phyloP scores from a whole-genome alignment of 2,888 invertebrate species.

The Chymomyza amoena region DNA sequence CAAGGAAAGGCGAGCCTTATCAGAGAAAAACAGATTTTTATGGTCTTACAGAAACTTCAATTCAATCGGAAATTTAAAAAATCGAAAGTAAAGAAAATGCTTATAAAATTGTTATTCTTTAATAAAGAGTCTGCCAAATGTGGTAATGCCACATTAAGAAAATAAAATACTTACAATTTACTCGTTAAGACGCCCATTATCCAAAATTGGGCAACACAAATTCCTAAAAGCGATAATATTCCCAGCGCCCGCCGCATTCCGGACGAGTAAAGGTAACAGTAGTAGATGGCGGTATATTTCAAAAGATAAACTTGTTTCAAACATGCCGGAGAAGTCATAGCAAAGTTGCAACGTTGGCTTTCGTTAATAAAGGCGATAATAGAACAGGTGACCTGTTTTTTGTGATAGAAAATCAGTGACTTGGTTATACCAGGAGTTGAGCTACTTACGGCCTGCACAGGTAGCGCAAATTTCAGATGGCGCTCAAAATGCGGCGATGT shows the following conservation, averaged over 20 bases:
- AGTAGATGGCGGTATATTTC: constrained; percentile 32
- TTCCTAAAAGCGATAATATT: background rate
- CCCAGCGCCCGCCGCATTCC: constrained; percentile 10
- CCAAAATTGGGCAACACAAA: constrained; percentile 30
- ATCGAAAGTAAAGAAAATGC: background rate
- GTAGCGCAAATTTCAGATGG: constrained; percentile 35
- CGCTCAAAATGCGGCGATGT: constrained; percentile 22
- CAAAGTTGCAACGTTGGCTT: constrained; percentile 27
- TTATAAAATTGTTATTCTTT: background rate
- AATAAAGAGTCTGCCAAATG: background rate
- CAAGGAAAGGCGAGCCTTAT: no score
- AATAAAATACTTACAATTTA: constrained; percentile 28
- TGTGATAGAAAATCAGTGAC: background rate
- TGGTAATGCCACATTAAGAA: background rate
- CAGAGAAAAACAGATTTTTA: no score
- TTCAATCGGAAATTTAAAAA: no score
- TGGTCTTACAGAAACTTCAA: no score
- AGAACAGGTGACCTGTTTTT: constrained; percentile 20
- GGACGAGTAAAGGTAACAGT: constrained; percentile 26
- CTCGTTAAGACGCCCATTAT: constrained; percentile 13
- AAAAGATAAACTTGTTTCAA: constrained; percentile 13
- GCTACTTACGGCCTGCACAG: constrained; percentile 18
- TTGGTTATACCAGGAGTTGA: background rate
- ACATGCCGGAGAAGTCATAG: constrained; percentile 8
- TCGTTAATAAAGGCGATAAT: constrained; percentile 17